phyloP scores from a whole-genome alignment of 1,140 invertebrate species.

The Ridgeia piscesae region DNA sequence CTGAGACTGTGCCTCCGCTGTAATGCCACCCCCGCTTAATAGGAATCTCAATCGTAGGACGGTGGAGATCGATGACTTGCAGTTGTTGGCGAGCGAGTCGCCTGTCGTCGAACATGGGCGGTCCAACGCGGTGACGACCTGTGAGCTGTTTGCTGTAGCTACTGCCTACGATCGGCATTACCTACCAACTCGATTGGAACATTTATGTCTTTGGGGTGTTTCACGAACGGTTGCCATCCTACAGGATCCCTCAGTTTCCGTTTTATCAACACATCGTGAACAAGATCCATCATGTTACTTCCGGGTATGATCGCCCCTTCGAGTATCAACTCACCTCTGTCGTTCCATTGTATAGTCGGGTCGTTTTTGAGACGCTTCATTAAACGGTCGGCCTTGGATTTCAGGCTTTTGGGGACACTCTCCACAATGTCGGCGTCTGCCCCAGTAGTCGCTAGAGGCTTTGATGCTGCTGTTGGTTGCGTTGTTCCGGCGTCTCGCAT shows the following conservation, averaged over 20 bases:
- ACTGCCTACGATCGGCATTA: not conserved
- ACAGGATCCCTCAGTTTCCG: not conserved
- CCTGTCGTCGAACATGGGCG: not conserved
- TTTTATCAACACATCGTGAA: not conserved
- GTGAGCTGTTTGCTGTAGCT: not conserved
- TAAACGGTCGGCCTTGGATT: not conserved
- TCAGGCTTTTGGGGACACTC: not conserved
- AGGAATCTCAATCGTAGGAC: not conserved
- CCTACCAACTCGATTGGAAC: not conserved
- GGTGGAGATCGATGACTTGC: not conserved
- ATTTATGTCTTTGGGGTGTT: not conserved
- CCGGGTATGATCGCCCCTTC: not conserved
- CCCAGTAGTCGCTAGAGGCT: not conserved
- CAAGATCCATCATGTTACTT: constrained; percentile 11
- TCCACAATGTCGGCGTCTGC: not conserved
- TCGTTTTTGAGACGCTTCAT: not conserved
- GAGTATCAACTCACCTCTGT: constrained; percentile 3
- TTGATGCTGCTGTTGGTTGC: too few relatives aligned
- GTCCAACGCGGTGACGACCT: not conserved
- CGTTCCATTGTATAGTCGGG: not conserved
- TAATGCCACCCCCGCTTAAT: not conserved
- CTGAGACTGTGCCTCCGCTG: not conserved
- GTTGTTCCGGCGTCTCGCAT: too few relatives aligned
- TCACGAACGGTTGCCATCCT: not conserved
- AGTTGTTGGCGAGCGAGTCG: not conserved